Conservation (phyloP, 2,797 vertebrate genomes). For the Moxostoma hubbsi region DNA sequence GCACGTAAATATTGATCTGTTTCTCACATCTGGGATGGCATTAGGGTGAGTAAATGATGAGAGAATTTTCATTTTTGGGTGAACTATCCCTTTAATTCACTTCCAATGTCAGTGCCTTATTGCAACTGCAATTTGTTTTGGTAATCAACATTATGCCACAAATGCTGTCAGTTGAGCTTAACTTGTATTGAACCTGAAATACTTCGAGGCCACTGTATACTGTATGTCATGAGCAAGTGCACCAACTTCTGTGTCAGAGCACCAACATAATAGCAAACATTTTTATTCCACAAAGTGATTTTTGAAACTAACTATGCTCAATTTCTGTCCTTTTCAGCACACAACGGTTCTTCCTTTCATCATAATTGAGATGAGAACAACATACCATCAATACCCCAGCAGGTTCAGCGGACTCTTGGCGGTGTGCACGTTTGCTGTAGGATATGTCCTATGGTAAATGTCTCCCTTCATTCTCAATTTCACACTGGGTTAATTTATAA, state of each 20-base stretch:
- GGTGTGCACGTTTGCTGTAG: slow-evolving; percentile 87
- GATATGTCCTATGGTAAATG: slow-evolving; percentile 93
- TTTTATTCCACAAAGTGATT: not conserved
- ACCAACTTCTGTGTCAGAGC: too few relatives aligned
- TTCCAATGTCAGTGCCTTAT: too few relatives aligned
- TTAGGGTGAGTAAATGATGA: too few relatives aligned
- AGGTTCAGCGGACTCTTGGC: slow-evolving; percentile 86
- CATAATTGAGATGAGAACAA: slow-evolving; percentile 98
- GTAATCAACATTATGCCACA: too few relatives aligned
- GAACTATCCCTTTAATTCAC: too few relatives aligned
- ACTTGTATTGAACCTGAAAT: not conserved
- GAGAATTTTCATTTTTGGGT: too few relatives aligned
- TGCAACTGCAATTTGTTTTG: too few relatives aligned
- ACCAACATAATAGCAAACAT: not conserved
- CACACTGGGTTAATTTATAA: slow-evolving; percentile 24
- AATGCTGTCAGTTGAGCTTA: not conserved
- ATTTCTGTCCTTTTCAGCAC: slow-evolving; percentile 81
- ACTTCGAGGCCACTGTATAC: too few relatives aligned
- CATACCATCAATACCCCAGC: slow-evolving; percentile 92
- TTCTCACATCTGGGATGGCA: too few relatives aligned
- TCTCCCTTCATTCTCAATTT: slow-evolving; percentile 22
- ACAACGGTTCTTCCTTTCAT: slow-evolving; percentile 97
- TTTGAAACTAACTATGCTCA: slow-evolving; percentile 34
- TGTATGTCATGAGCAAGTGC: too few relatives aligned
- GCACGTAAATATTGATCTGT: too few relatives aligned